These are phyloP conservation scores for Thomomys bottae DNA, from an alignment of 2,113 vertebrate genomes.

Conservation along the genomic window DNA sequence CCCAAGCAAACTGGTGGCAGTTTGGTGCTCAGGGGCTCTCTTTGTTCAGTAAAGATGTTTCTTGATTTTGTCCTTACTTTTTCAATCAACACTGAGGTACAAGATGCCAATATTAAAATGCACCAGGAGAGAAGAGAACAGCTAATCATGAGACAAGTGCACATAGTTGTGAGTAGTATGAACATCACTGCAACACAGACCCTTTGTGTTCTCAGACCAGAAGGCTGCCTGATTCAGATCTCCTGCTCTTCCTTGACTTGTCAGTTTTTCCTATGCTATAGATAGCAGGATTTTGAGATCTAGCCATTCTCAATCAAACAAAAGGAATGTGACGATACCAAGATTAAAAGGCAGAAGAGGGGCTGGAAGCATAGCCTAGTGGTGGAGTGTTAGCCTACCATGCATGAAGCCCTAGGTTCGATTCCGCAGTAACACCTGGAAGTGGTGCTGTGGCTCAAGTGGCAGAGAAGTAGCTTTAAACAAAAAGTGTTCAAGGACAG, in stretches of 20 bases:
- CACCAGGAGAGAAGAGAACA: rapidly evolving
- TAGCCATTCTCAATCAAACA: neutral
- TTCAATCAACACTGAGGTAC: neutral
- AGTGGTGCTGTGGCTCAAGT: too few species aligned
- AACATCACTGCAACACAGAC: neutral
- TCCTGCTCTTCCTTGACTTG: neutral
- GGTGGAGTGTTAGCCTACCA: too few species aligned
- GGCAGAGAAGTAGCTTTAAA: too few species aligned
- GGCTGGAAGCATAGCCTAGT: too few species aligned
- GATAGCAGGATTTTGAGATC: too few species aligned
- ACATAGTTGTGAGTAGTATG: neutral
- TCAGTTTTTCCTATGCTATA: too few species aligned
- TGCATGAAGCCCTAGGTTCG: too few species aligned
- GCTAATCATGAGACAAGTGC: neutral
- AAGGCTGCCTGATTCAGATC: neutral
- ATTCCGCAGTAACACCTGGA: too few species aligned
- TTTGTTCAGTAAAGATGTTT: neutral
- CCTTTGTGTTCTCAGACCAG: neutral
- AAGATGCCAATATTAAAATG: neutral
- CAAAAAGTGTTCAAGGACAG: too few species aligned
- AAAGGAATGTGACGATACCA: neutral
- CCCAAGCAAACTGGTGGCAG: neutral
- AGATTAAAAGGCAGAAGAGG: neutral
- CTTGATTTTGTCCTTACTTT: neutral
- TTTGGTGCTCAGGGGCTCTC: neutral